Evolutionary conservation across 2,113 vertebrate species (phyloP).

Genomic region (Thamnophis sirtalis): DNA sequence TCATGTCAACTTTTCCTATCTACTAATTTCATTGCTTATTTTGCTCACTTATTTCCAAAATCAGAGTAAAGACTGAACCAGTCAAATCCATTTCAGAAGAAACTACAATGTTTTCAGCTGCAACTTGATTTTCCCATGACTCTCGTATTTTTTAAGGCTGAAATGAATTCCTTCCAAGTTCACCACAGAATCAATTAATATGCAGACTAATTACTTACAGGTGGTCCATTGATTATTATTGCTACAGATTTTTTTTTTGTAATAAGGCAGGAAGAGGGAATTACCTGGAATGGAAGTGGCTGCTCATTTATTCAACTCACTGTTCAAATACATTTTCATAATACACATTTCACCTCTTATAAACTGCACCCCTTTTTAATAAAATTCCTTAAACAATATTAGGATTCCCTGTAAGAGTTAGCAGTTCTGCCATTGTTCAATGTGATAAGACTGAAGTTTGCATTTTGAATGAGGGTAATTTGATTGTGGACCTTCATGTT

Average conservation of each 20-base stretch:
- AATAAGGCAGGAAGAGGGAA: background rate
- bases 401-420: constrained; percentile 38
- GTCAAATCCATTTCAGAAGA: background rate
- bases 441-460: background rate
- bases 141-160: background rate
- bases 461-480: background rate
- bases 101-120: background rate
- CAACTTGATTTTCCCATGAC: background rate
- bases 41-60: background rate
- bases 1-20: background rate
- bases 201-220: background rate
- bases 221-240: background rate
- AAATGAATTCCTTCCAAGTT: background rate
- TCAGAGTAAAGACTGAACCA: background rate
- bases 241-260: background rate
- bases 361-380: constrained; percentile 46
- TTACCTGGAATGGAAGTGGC: background rate
- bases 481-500: background rate
- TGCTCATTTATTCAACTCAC: background rate
- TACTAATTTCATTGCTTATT: background rate
- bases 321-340: constrained; percentile 42
- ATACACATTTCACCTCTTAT: constrained; percentile 42
- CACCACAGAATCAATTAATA: background rate
- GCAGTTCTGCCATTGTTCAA: background rate
- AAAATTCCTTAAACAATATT: constrained; percentile 43